Base-by-base conservation (phyloP, 1,140 invertebrate genomes). In the Piezodorus guildinii region DNA sequence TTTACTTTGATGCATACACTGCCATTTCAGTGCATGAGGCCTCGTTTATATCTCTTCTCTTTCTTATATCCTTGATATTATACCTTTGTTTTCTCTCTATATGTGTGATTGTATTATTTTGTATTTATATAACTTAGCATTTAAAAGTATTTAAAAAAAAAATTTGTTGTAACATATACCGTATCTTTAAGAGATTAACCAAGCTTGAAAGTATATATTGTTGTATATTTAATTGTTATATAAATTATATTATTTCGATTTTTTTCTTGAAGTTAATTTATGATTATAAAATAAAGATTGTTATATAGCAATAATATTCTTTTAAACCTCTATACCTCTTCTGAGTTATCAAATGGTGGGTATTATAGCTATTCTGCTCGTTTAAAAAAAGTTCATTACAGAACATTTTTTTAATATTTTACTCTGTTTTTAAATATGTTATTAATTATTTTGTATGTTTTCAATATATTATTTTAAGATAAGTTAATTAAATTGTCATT, bases 221-320 rank as follows among this genome's bases (percentile, higher is more conserved):
- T 56, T 56, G 52, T 56, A 56, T 56, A 56, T 56, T 56, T 56
- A 25, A 19, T 23, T 56, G 52, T 56, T 56, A 56, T 56, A 25
- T 23, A 56, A 49, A 49, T 49, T 21, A 19, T 56, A 23, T 16
- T 56, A 23, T 56, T 56, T 21, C 23, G 6, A 23, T 56, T 21
- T 56, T 56, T 56, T 25, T 56, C 23, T 56, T 23, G 52, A 56
- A 25, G 9, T 56, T 23, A 56, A 49, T 23, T 23, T 56, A 56
- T 56, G 17, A 23, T 19, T 16, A 56, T 23, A 9, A 25, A 23
- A 56, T 23, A 56, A 56, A 56, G n/a, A 49, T 49, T 49, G 46
- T 49, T 49, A 49, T 49, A 49, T 19, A 49, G 21, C 34, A 39
- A 10, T 1, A 39, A 39, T 39, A 39, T 39, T 39, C 34, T 12